Evolutionary conservation across 1,140 invertebrate genomes (phyloP), one percentile per base, ranked within the genome.

Genomic region (Drosophila oshimai): DNA sequence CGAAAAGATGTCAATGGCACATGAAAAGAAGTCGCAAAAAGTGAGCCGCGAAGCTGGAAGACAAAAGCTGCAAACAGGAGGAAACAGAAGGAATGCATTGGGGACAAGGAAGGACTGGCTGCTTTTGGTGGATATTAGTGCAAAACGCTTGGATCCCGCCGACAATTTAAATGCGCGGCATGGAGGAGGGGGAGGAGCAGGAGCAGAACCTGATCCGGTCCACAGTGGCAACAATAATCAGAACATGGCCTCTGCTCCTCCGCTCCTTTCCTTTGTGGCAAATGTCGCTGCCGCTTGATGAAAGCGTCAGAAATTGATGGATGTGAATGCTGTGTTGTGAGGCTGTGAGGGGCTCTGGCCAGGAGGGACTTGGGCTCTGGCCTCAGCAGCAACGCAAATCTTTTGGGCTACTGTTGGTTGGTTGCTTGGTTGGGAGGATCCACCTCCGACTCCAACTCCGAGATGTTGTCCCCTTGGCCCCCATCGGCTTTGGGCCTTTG

Each of bases 281-380:
- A 84, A 79, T 84, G 80, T 80, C 75, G 80, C 71, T 28, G 64
- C 44, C 53, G 74, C 79, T 88, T 88, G 83, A 89, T 88, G 88
- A 90, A 89, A 90, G 89, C 89, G 84, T 89, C 89, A 90, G 88
- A 90, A 90, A 83, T 90, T 90, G 89, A 90, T 90, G 89, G 89
- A 90, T 90, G 89, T 90, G 79, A 71, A 70, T 81, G 83, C 72
- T 65, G 57, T 75, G 81, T n/a, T 44, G 22, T 26, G 37, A 46
- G 41, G n/a, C n/a, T 37, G 34, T 50, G 37, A 46, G 41, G 49
- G 41, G 44, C 39, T 44, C 44, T 61, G 50, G 31, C 31, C 45
- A 54, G 67, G 53, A 54, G 67, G 53, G 58, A 67, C 75, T 74
- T 80, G 73, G 55, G 51, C 74, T 65, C 77, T 78, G 70, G n/a